phyloP scores from a whole-genome alignment of 2,113 vertebrate genomes.

The Podiceps cristatus region DNA sequence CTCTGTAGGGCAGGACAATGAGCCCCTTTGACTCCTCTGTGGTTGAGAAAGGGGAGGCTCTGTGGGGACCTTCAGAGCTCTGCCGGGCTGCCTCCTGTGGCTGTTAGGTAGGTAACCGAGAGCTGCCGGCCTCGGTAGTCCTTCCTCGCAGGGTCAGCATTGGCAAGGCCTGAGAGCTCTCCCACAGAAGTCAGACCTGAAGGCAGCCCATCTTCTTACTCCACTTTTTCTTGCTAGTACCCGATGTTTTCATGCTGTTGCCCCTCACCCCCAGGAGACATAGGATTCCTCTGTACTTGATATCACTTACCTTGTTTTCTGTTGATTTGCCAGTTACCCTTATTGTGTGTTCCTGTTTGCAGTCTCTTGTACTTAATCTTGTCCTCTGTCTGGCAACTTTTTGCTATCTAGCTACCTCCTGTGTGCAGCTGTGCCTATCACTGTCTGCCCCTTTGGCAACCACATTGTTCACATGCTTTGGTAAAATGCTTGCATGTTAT shows the following conservation, averaged over 20 bases:
- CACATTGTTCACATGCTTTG: neutral
- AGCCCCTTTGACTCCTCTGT: neutral
- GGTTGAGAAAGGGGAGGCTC: neutral
- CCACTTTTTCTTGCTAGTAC: neutral
- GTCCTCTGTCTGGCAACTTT: neutral
- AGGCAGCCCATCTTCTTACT: neutral
- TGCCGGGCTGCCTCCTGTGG: neutral
- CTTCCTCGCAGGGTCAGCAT: neutral
- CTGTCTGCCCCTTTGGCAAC: neutral
- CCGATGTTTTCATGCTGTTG: neutral
- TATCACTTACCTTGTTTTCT: neutral
- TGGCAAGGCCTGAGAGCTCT: neutral
- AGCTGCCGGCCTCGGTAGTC: neutral
- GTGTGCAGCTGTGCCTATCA: neutral
- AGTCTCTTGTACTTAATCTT: neutral
- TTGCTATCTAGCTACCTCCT: neutral
- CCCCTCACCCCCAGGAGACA: neutral
- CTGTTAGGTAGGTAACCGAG: neutral
- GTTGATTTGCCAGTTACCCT: neutral
- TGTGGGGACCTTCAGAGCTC: neutral
- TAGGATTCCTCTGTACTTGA: neutral
- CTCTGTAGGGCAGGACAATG: neutral
- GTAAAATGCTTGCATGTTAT: neutral
- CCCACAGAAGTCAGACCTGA: neutral
- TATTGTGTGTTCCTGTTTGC: neutral